Evolutionary conservation across 2,888 invertebrate species (phyloP).

Genomic region (Macrophya alboannulata): DNA sequence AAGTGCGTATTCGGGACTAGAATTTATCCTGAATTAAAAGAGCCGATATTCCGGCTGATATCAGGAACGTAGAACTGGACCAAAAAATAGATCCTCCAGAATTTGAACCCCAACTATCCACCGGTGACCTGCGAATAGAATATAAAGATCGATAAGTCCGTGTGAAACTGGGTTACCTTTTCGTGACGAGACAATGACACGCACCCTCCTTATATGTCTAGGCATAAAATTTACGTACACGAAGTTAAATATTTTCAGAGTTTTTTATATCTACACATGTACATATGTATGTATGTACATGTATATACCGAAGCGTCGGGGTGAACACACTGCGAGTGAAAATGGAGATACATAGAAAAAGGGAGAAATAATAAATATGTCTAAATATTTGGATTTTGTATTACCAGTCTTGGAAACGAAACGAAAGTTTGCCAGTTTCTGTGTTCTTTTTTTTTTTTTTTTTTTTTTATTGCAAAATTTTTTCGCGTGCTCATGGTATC

Average conservation of each 20-base stretch:
- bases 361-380: not conserved
- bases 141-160: not conserved
- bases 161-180: constrained; percentile 44
- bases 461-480: not conserved
- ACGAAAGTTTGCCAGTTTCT: not conserved
- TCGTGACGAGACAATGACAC: constrained; percentile 40
- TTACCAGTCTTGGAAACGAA: not conserved
- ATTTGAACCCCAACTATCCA: constrained; percentile 23
- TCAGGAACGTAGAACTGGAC: constrained; percentile 28
- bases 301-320: not conserved
- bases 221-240: not conserved
- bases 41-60: not conserved
- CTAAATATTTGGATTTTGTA: not conserved
- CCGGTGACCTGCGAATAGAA: constrained; percentile 43
- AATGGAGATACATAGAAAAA: not conserved
- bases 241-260: not conserved
- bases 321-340: not conserved
- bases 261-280: no score
- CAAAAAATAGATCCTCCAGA: constrained; percentile 27
- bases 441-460: no score
- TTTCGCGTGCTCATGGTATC: not conserved
- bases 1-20: not conserved
- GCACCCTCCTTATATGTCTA: not conserved
- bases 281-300: no score
- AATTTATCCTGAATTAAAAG: not conserved